Conservation (phyloP, 1,140 invertebrate genomes). For the Trinorchestia longiramus region DNA sequence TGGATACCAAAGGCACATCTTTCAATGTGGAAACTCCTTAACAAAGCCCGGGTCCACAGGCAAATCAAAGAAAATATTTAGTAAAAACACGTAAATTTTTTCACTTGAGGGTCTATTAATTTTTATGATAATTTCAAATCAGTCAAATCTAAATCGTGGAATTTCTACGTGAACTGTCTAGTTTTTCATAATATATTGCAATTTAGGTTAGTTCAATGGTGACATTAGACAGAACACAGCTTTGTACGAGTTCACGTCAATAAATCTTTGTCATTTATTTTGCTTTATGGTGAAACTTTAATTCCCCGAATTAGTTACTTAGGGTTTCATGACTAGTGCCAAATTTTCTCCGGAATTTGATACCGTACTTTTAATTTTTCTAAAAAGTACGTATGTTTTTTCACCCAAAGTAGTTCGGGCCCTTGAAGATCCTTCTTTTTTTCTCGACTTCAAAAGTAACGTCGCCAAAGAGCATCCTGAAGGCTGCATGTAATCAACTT, state of each 20-base stretch:
- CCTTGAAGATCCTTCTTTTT: background rate
- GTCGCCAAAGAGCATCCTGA: background rate
- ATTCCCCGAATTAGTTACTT: background rate
- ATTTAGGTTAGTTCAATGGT: background rate
- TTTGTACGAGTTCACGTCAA: background rate
- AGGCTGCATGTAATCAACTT: conserved; percentile 42
- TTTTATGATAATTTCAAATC: too few species aligned
- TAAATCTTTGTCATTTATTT: background rate
- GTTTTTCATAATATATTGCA: too few species aligned
- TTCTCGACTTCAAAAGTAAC: background rate
- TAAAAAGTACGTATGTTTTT: background rate
- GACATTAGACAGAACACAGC: background rate
- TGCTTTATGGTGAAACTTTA: background rate
- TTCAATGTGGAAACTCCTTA: too few species aligned
- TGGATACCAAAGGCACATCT: too few species aligned
- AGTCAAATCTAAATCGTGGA: too few species aligned
- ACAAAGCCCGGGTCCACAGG: too few species aligned
- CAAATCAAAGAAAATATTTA: too few species aligned
- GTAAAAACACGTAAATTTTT: too few species aligned
- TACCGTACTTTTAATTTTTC: background rate
- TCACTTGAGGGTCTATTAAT: too few species aligned
- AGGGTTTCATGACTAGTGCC: background rate
- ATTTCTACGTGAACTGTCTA: too few species aligned
- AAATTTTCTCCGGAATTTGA: background rate
- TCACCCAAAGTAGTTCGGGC: background rate